phyloP scores from a whole-genome alignment of 2,888 invertebrate species.

The Clostera curtula region DNA sequence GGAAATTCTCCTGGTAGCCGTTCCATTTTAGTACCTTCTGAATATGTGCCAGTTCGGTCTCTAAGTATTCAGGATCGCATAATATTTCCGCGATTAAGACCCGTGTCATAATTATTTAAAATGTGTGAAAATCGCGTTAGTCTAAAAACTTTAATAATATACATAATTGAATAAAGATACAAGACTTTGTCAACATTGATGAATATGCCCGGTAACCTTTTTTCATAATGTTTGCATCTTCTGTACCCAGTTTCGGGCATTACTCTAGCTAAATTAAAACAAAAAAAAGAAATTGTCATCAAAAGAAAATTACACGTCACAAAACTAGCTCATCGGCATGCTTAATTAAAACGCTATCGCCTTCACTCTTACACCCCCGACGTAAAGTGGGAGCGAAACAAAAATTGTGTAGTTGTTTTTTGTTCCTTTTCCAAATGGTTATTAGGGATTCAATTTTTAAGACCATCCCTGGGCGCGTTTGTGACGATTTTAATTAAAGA shows the following conservation, averaged over 20 bases:
- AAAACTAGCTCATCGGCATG: slow-evolving; percentile 28
- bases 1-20: too few relatives aligned
- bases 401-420: slow-evolving; percentile 26
- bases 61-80: too few relatives aligned
- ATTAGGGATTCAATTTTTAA: slow-evolving; percentile 31
- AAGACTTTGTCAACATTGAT: too few relatives aligned
- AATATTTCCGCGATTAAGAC: too few relatives aligned
- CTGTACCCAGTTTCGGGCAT: too few relatives aligned
- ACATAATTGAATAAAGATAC: too few relatives aligned
- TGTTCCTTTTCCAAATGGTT: slow-evolving; percentile 31
- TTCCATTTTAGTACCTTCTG: too few relatives aligned
- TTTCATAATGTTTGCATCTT: too few relatives aligned
- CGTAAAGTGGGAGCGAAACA: slow-evolving; percentile 20
- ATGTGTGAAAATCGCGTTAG: too few relatives aligned
- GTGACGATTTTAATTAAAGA: slow-evolving; percentile 35
- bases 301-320: slow-evolving; percentile 36
- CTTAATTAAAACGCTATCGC: slow-evolving; percentile 34
- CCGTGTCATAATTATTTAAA: too few relatives aligned
- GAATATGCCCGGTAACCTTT: slow-evolving; percentile 10
- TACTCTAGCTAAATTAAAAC: slow-evolving; percentile 21
- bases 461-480: slow-evolving; percentile 29
- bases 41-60: too few relatives aligned
- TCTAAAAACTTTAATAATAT: too few relatives aligned
- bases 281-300: slow-evolving; percentile 24
- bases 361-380: slow-evolving; percentile 22